Base-by-base conservation (phyloP, 2,888 invertebrate species). In the Athrips mouffetella region DNA sequence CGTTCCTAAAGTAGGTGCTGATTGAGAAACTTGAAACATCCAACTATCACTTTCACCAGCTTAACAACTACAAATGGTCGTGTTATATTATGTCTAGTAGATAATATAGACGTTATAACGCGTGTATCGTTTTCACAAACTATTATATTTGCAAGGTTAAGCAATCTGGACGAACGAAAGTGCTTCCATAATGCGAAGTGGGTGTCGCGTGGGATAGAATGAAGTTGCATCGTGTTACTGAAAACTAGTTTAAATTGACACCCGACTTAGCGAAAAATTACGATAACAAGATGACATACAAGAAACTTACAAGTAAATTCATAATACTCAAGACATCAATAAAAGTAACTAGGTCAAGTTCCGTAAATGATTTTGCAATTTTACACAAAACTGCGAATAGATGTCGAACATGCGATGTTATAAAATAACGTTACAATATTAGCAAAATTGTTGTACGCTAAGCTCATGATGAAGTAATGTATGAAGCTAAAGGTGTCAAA, bases 161-260 rank as follows among this genome's bases (percentile, higher is more conserved):
- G 80, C 78, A 81, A 83, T 73, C 62, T 63, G 63, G 62, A 65
- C 66, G 70, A 76, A 77, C 70, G 81, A 83, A 84, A 81, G 82
- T 80, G 80, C 67, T 55, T 65, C 55, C 49, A 60, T 56, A 58
- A 60, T 60, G 51, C 49, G 18, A 42, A 48, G 82, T 84, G 74
- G 85, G 85, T 64, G 79, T 59, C 59, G 82, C 82, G 85, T 85
- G 84, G 85, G 85, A 75, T 53, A 69, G 48, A 63, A 45, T 35
- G n/a, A 25, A 31, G 44, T 47, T 42, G 18, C 42, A 31, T 44
- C 16, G 21, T n/a, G n/a, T n/a, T n/a, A n/a, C n/a, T n/a, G 16
- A 31, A n/a, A 44, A 30, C 42, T 44, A 23, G 42, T 44, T 44
- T 44, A 44, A 31, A 31, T 31, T 31, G 44, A 44, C 8, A 44